Percentiles rank a stretch among this genome's conserved stretches.
Evolutionary conservation across 2,797 vertebrate species (phyloP).

Genomic region (Sebastes elongatus): DNA sequence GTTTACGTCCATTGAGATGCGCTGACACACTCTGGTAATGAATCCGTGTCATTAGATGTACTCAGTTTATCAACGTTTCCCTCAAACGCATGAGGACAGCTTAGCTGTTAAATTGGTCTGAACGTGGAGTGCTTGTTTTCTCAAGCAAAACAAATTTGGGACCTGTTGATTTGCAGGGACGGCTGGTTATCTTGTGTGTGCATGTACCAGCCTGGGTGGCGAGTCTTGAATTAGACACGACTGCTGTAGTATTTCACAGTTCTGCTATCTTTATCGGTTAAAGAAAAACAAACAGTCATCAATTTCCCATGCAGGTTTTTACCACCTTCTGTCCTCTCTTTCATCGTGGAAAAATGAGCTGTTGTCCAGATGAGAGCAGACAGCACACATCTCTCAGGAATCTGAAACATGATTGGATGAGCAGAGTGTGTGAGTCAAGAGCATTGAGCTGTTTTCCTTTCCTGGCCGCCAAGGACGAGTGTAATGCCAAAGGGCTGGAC

Average conservation of each 20-base stretch:
- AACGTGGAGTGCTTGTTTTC: conserved; percentile 49
- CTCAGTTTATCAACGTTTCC: conserved; percentile 42
- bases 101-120: conserved; percentile 38
- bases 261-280: conserved; percentile 55
- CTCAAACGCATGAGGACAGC: conserved; percentile 2
- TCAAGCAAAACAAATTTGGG: conserved; percentile 50
- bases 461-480: conserved; percentile 30
- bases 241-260: not conserved
- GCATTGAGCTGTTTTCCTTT: conserved; percentile 52
- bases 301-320: conserved; percentile 74
- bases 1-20: conserved; percentile 56
- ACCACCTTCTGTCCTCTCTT: conserved; percentile 61
- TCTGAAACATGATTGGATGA: conserved; percentile 58
- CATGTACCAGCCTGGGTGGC: conserved; percentile 11
- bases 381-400: conserved; percentile 51
- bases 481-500: conserved; percentile 46
- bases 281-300: conserved; percentile 8
- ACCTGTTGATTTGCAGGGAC: conserved; percentile 49
- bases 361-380: conserved; percentile 65
- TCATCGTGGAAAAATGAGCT: conserved; percentile 52
- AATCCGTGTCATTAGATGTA: conserved; percentile 56
- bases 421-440: conserved; percentile 34
- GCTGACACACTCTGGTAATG: conserved; percentile 62
- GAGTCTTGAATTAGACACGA: conserved; percentile 7
- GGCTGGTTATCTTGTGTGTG: conserved; percentile 14